A percentile compares a stretch with the other conserved stretches of the same genome.
phyloP scores from a whole-genome alignment of 2,113 vertebrate species.

The Petromus typicus region DNA sequence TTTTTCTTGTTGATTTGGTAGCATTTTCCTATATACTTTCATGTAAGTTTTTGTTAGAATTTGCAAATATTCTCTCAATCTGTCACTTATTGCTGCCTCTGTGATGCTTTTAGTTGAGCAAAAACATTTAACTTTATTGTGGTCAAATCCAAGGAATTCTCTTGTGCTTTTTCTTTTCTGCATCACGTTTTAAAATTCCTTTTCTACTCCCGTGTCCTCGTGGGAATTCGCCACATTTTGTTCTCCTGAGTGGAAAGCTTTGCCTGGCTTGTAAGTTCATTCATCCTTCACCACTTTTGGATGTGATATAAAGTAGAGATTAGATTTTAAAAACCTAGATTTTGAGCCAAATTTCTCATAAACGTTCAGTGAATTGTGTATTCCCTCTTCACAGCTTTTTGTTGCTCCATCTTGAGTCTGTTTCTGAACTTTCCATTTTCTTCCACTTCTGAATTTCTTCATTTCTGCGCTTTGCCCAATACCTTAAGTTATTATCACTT shows the following conservation, averaged over 20 bases:
- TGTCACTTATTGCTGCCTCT: neutral
- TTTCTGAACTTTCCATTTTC: neutral
- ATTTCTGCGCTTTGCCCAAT: neutral
- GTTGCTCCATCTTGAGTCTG: neutral
- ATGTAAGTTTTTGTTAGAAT: neutral
- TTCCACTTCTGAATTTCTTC: neutral
- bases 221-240: neutral
- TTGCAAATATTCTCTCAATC: neutral
- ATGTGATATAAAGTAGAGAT: neutral
- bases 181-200: neutral
- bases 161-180: neutral
- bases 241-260: neutral
- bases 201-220: neutral
- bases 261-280: neutral
- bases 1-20: neutral
- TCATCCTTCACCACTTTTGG: neutral
- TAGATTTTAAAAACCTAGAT: neutral
- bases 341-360: neutral
- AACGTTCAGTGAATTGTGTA: neutral
- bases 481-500: neutral
- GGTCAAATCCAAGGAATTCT: neutral
- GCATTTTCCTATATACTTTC: neutral
- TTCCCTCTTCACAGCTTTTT: neutral
- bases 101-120: neutral
- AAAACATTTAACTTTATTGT: neutral